A percentile compares a stretch with the other conserved stretches of the same genome.
Conservation (phyloP, 1,140 invertebrate genomes). For the Chrysopa pallens region DNA sequence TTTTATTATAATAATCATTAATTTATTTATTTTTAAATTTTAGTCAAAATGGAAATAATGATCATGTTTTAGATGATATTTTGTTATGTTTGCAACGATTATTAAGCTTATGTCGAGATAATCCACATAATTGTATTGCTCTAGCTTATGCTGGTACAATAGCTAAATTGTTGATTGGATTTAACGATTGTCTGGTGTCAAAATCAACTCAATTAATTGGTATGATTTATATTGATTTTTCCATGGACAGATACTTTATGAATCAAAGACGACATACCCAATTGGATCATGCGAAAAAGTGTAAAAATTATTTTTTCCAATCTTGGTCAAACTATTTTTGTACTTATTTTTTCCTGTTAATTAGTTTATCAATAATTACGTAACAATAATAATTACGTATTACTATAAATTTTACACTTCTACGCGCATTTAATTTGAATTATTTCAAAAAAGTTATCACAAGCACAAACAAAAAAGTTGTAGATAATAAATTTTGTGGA, state of each 20-base stretch:
- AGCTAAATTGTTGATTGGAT: slow-evolving; percentile 22
- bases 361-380: too few relatives aligned
- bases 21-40: neutral
- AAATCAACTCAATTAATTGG: slow-evolving; percentile 10
- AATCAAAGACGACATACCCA: too few relatives aligned
- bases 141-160: slow-evolving; percentile 24
- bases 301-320: too few relatives aligned
- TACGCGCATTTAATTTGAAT: too few relatives aligned
- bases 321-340: too few relatives aligned
- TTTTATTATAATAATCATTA: neutral
- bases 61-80: neutral
- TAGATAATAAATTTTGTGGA: too few relatives aligned
- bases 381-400: too few relatives aligned
- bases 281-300: too few relatives aligned
- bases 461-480: too few relatives aligned
- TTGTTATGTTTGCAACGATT: slow-evolving; percentile 9
- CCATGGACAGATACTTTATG: neutral
- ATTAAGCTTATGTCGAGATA: slow-evolving; percentile 21
- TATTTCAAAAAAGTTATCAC: too few relatives aligned
- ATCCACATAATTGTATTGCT: slow-evolving; percentile 22
- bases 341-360: too few relatives aligned
- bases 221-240: neutral
- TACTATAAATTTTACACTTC: too few relatives aligned
- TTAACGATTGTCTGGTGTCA: slow-evolving; percentile 16
- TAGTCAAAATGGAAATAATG: neutral